Base-by-base conservation (phyloP, 1,140 invertebrate genomes). In the Callitettix versicolor region DNA sequence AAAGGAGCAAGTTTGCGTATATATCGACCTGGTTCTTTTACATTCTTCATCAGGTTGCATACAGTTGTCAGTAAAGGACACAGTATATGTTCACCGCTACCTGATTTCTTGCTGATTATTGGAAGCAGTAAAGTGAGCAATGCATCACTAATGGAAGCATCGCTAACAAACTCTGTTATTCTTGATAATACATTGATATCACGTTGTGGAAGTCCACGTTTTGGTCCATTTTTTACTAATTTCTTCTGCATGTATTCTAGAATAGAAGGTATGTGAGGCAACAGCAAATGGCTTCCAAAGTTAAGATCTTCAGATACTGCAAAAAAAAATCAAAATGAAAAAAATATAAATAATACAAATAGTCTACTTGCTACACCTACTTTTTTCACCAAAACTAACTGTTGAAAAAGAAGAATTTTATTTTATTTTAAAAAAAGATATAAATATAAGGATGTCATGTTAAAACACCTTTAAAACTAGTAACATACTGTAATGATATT, bases 161-260 rank as follows among this genome's bases (percentile, higher is more conserved):
- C 79, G 3, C 74, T 73, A 0, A 85, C 82, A 40, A 88, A 73
- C 65, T 85, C 79, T 1, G 86, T 88, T 7, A 89, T 75, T 55
- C 85, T 76, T 0, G 86, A 86, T 0, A 95, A 70, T 57, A 95
- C 88, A 7, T 80, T 75, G 1, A 94, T 68, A 62, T 94, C 88
- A 22, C 78, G 77, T 15, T 38, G 40, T 5, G 34, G 26, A 1
- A 58, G 43, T 1, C 17, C 24, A 3, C 40, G 21, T 22, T 56
- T 59, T 11, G 34, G 12, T 34, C 24, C 49, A 17, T 15, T 40
- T 64, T 76, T 78, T 53, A 78, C 82, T 0, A 85, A 65, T 50
- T 78, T 82, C 38, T 71, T 67, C 64, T 86, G 79, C 60, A 94
- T 77, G 44, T 82, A 81, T 52, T 79, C 70, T 6, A 95, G 68